Conservation (phyloP, 1,140 invertebrate genomes). For the Bemisia tabaci region DNA sequence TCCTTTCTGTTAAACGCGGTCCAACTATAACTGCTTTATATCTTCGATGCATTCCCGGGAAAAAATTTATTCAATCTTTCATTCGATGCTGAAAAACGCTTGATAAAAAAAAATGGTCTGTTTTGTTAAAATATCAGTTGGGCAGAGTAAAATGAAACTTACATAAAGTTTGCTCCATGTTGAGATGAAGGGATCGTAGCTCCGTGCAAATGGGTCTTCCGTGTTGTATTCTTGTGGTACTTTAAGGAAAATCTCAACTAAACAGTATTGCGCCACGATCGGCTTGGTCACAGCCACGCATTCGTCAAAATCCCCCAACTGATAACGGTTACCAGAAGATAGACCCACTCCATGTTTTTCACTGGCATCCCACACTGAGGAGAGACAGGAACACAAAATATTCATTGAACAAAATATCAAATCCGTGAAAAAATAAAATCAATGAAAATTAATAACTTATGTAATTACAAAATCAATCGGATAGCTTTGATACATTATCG, state of each 20-base stretch:
- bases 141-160: no score
- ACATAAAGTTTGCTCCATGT: constrained; percentile 39
- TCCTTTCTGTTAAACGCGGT: no score
- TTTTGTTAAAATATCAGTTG: no score
- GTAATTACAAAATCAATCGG: not conserved
- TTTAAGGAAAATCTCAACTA: constrained; percentile 29
- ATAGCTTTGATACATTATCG: not conserved
- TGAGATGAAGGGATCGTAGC: constrained; percentile 33
- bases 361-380: constrained; percentile 33
- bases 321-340: constrained; percentile 24
- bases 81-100: no score
- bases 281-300: constrained; percentile 29
- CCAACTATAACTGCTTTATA: no score
- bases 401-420: not conserved
- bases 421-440: not conserved
- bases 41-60: no score
- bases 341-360: constrained; percentile 25
- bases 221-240: constrained; percentile 27
- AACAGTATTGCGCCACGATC: constrained; percentile 38
- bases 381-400: constrained; percentile 12
- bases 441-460: not conserved
- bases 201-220: constrained; percentile 27
- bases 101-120: no score
- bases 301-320: constrained; percentile 32
- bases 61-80: no score